phyloP scores from a whole-genome alignment of 1,140 invertebrate genomes.

The Ceratitis capitata region DNA sequence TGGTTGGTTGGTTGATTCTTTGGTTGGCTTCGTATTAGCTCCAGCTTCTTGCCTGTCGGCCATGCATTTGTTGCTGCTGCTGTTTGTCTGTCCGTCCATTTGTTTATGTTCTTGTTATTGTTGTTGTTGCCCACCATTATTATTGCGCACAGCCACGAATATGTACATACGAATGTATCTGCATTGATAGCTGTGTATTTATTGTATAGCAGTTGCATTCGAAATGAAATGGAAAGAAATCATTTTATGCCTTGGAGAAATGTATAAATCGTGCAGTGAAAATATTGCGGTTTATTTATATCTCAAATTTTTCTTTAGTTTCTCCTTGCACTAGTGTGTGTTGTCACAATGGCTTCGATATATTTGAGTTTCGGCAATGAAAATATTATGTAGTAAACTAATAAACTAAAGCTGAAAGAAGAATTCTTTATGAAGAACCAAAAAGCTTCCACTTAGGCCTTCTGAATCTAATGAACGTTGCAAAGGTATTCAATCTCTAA shows the following conservation, averaged over 20 bases:
- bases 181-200: neutral
- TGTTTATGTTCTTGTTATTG: too few species aligned
- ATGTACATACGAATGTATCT: conserved; percentile 1
- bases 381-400: too few species aligned
- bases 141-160: conserved; percentile 11
- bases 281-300: conserved; percentile 26
- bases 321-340: too few species aligned
- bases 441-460: too few species aligned
- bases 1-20: neutral
- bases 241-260: conserved; percentile 27
- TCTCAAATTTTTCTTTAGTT: neutral
- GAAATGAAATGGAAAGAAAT: conserved; percentile 36
- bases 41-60: neutral
- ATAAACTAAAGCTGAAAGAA: too few species aligned
- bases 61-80: too few species aligned
- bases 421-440: too few species aligned
- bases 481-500: too few species aligned
- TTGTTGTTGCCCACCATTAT: conserved; percentile 18
- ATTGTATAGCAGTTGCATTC: conserved; percentile 7
- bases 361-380: neutral
- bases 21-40: neutral
- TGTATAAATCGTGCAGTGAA: conserved; percentile 31
- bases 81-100: neutral
- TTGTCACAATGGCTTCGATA: neutral
- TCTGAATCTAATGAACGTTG: too few species aligned